A percentile compares a stretch with the other conserved stretches of the same genome.
Evolutionary conservation across 2,888 invertebrate genomes (phyloP).

Genomic region (Lepetodrilus schrolli): DNA sequence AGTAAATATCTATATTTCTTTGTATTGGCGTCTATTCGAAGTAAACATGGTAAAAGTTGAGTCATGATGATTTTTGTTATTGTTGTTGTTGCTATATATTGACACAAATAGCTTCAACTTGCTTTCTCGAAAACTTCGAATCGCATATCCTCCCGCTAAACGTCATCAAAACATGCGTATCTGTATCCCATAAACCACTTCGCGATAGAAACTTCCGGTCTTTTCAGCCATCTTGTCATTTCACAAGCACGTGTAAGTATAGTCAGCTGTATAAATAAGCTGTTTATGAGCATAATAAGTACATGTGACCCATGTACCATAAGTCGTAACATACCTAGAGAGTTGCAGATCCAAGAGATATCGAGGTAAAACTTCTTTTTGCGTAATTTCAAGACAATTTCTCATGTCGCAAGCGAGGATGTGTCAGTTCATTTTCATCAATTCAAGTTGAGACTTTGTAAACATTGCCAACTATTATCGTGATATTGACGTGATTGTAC

Average conservation of each 20-base stretch:
- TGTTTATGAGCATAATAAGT: neutral
- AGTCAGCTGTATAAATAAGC: neutral
- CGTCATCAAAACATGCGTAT: slow-evolving; percentile 37
- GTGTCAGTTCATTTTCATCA: no score
- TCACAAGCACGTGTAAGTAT: slow-evolving; percentile 48
- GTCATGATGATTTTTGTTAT: slow-evolving; percentile 36
- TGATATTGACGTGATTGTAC: no score
- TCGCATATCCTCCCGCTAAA: slow-evolving; percentile 22
- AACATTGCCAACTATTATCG: no score
- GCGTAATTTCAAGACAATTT: no score
- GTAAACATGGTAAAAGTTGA: slow-evolving; percentile 49
- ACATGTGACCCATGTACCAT: no score
- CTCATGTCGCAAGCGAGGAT: no score
- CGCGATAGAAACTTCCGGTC: slow-evolving; percentile 24
- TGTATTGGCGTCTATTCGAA: slow-evolving; percentile 55
- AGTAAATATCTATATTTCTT: slow-evolving; percentile 58
- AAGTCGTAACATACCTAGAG: no score
- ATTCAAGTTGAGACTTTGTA: no score
- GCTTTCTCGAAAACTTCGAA: neutral
- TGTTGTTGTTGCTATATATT: neutral
- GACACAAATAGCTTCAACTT: no score
- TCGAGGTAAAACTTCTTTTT: no score
- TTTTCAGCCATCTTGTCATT: slow-evolving; percentile 36
- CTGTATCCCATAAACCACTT: slow-evolving; percentile 26
- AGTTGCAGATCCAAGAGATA: no score